phyloP scores from a whole-genome alignment of 2,113 vertebrate genomes.

The Bostrychus sinensis region DNA sequence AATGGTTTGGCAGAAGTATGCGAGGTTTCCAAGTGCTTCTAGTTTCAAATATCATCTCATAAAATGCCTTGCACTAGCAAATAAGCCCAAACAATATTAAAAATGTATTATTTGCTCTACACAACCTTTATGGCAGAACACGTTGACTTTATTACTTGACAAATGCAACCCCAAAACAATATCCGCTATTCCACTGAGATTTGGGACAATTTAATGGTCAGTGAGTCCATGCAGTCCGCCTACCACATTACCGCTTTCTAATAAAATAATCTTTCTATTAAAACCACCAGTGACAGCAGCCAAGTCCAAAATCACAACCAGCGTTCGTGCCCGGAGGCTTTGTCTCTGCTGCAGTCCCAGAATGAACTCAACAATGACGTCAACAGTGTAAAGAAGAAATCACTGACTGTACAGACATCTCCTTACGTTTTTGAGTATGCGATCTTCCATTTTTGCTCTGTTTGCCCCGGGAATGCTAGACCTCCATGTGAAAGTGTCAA shows the following conservation, averaged over 20 bases:
- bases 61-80: neutral
- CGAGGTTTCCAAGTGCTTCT: no score
- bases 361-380: slow-evolving; percentile 27
- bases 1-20: no score
- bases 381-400: slow-evolving; percentile 6
- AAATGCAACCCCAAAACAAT: slow-evolving; percentile 1
- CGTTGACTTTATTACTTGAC: neutral
- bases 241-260: slow-evolving; percentile 4
- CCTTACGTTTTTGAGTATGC: neutral
- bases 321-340: slow-evolving; percentile 21
- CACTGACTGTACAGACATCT: neutral
- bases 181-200: neutral
- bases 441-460: neutral
- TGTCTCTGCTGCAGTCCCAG: slow-evolving; percentile 12
- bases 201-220: neutral
- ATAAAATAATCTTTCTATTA: slow-evolving; percentile 11
- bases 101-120: neutral
- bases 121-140: slow-evolving; percentile 8
- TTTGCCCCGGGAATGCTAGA: neutral
- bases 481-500: slow-evolving; percentile 28
- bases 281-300: slow-evolving; percentile 15
- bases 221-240: neutral
- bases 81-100: neutral
- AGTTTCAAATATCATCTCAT: no score
- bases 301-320: slow-evolving; percentile 23